Base-by-base conservation (phyloP, 2,888 invertebrate species). In the Agelastica alni region DNA sequence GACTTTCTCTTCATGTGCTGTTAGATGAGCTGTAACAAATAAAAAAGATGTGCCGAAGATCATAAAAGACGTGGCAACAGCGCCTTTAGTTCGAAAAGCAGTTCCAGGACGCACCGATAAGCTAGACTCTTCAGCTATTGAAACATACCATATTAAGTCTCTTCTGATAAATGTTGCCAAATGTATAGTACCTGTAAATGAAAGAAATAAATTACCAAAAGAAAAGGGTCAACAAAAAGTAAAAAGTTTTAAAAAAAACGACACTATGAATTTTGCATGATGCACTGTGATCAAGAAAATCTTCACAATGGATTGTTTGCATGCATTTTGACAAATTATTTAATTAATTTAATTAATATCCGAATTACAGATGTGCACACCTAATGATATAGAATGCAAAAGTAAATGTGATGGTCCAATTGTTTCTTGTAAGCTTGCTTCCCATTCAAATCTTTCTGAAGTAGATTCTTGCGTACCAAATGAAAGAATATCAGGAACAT, bases 71-170 rank as follows among this genome's bases (percentile, higher is more conserved):
- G 96, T 87, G 0, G 93, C 96, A 0, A 97, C 89, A 0, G 96
- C 96, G 3, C 98, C 98, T 79, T 99, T 98, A 17, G 97, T 93
- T 54, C 91, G 83, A 73, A 93, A 92, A 0, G 93, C 92, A 4
- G 92, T 90, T 0, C 94, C 94, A 0, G 94, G 90, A 64, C 96
- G 82, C 1, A 95, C 93, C 1, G 94, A 93, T 56, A 93, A 82
- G 65, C 86, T 87, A 1, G 89, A 88, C 64, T 95, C 94, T 78
- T 96, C 95, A 0, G 94, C 89, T 1, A 91, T 84, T 63, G 96
- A 96, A 73, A 94, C 94, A 72, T 91, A 96, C 97, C 97, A 97
- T 60, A 97, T 90, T 9, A 97, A 83, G 76, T 97, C 96, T 61
- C 96, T 82, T 47, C 95, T 81, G 65, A 97, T 82, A 75, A 93